Percentiles rank a stretch among this genome's conserved stretches.
These are phyloP conservation scores for Toxostoma redivivum DNA, from an alignment of 2,113 vertebrate genomes.

Conservation along the genomic window DNA sequence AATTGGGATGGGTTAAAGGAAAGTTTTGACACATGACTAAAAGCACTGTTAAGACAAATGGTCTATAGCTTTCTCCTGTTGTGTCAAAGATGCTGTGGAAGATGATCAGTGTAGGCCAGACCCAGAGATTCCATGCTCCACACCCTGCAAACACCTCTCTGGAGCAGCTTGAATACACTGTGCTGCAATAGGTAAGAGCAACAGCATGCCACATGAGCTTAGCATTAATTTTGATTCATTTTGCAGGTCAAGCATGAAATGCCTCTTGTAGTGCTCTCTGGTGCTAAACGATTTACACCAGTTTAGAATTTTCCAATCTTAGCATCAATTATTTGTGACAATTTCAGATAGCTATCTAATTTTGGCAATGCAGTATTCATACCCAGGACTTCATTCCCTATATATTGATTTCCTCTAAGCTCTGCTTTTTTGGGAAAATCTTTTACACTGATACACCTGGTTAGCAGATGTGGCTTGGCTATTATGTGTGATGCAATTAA, in stretches of 20 bases:
- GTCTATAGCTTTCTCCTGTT: background rate
- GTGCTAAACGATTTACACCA: slow-evolving; percentile 4
- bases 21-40: background rate
- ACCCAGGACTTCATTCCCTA: background rate
- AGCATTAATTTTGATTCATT: slow-evolving; percentile 59
- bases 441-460: slow-evolving; percentile 33
- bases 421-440: background rate
- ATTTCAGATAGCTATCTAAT: slow-evolving; percentile 11
- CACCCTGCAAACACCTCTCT: background rate
- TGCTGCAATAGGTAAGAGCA: slow-evolving; percentile 13
- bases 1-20: background rate
- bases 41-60: background rate
- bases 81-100: background rate
- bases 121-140: background rate
- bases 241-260: slow-evolving; percentile 56
- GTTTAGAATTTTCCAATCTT: slow-evolving; percentile 27
- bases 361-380: background rate
- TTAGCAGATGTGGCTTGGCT: slow-evolving; percentile 35
- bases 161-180: background rate
- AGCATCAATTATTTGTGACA: slow-evolving; percentile 29
- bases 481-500: slow-evolving; percentile 50
- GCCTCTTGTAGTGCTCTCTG: slow-evolving; percentile 19
- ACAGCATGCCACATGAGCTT: background rate
- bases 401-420: background rate
- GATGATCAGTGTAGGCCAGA: background rate